phyloP scores from a whole-genome alignment of 2,888 invertebrate genomes.

The Sinohyriopsis cumingii region DNA sequence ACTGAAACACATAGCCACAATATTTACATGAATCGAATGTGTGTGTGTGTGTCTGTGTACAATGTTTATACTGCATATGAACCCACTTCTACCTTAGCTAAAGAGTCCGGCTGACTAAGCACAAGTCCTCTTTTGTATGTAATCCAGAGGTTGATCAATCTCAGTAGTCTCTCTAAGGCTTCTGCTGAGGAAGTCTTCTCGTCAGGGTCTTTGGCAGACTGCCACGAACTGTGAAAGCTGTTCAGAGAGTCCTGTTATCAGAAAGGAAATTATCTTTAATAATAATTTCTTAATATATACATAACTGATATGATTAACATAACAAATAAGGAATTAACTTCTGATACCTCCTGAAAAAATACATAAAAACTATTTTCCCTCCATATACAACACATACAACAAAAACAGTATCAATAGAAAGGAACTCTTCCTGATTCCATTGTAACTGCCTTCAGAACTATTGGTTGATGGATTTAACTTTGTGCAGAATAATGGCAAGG shows the following conservation, averaged over 20 bases:
- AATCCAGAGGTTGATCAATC: conserved; percentile 47
- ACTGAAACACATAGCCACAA: no score
- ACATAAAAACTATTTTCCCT: no score
- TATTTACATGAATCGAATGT: not conserved
- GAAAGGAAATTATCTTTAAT: not conserved
- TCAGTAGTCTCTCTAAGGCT: conserved; percentile 44
- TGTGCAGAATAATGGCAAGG: no score
- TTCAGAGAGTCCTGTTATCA: conserved; percentile 10
- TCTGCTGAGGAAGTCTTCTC: conserved; percentile 14
- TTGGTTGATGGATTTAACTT: no score
- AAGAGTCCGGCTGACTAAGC: conserved; percentile 43
- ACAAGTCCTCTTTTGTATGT: conserved; percentile 54
- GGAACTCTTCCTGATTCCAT: no score
- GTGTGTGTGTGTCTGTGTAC: not conserved
- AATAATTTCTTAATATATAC: not conserved
- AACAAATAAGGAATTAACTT: no score
- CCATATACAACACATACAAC: no score
- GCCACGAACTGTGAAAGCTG: conserved; percentile 5
- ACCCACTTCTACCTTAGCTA: conserved; percentile 50
- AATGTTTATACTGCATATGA: not conserved
- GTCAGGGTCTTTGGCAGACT: conserved; percentile 9
- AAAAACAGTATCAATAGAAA: no score
- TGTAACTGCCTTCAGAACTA: no score
- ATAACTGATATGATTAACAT: not conserved
- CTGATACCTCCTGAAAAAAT: no score